A percentile compares a stretch with the other conserved stretches of the same genome.
phyloP scores from a whole-genome alignment of 2,797 vertebrate species.

The Myotis planiceps region DNA sequence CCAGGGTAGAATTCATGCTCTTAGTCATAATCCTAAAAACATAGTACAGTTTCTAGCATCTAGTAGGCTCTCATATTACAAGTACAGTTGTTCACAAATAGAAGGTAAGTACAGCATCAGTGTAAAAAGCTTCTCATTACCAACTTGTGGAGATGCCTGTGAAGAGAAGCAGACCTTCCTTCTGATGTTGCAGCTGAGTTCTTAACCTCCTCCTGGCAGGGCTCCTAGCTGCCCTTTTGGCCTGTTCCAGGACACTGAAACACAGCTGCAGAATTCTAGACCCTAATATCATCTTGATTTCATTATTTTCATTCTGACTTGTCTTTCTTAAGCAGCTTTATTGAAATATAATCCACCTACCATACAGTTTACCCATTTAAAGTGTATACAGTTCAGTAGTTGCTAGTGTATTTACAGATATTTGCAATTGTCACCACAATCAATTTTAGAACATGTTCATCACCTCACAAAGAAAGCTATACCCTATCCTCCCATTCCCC shows the following conservation, averaged over 20 bases:
- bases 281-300: neutral
- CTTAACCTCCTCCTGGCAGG: neutral
- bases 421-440: neutral
- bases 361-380: neutral
- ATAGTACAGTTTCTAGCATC: neutral
- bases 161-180: neutral
- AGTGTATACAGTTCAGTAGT: neutral
- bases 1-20: neutral
- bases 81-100: neutral
- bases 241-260: neutral
- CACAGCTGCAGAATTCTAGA: constrained; percentile 7
- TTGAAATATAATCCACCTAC: neutral
- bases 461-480: neutral
- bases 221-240: neutral
- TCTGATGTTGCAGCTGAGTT: neutral
- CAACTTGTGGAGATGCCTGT: neutral
- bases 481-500: neutral
- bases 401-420: constrained; percentile 14
- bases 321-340: neutral
- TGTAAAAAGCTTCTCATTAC: neutral
- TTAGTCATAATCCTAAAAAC: neutral
- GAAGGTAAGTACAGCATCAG: neutral
- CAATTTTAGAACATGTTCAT: constrained; percentile 11
- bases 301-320: neutral
- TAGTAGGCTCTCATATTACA: neutral